Evolutionary conservation across 2,888 invertebrate species (phyloP).

Genomic region (Phania funesta): DNA sequence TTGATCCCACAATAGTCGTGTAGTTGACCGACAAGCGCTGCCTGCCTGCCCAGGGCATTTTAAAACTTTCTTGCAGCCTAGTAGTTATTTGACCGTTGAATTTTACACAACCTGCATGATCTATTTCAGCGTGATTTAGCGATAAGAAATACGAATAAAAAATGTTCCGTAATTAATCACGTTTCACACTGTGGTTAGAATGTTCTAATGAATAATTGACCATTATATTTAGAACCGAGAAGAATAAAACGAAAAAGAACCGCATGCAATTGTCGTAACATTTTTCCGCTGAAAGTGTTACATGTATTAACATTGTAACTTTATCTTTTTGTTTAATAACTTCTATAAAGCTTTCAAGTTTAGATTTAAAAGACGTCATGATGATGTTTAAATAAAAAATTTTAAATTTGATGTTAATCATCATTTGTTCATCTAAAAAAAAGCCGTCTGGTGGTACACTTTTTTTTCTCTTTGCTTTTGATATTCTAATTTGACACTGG

Average conservation of each 20-base stretch:
- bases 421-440: no score
- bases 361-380: background rate
- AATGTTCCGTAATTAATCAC: slow-evolving; percentile 1
- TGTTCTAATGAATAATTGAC: slow-evolving; percentile 46
- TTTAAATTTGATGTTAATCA: slow-evolving; percentile 8
- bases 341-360: background rate
- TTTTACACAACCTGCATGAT: no score
- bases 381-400: background rate
- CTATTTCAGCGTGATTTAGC: background rate
- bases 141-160: background rate
- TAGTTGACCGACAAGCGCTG: no score
- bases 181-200: slow-evolving; percentile 25
- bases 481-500: background rate
- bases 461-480: background rate
- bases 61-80: background rate
- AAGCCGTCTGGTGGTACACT: no score
- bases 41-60: no score
- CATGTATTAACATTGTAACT: background rate
- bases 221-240: background rate
- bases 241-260: background rate
- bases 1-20: no score
- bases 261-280: slow-evolving; percentile 7
- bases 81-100: no score
- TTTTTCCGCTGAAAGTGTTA: slow-evolving; percentile 35
- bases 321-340: slow-evolving; percentile 10